Evolutionary conservation across 2,888 invertebrate species (phyloP).

Genomic region (Acrocyrtus sp.): DNA sequence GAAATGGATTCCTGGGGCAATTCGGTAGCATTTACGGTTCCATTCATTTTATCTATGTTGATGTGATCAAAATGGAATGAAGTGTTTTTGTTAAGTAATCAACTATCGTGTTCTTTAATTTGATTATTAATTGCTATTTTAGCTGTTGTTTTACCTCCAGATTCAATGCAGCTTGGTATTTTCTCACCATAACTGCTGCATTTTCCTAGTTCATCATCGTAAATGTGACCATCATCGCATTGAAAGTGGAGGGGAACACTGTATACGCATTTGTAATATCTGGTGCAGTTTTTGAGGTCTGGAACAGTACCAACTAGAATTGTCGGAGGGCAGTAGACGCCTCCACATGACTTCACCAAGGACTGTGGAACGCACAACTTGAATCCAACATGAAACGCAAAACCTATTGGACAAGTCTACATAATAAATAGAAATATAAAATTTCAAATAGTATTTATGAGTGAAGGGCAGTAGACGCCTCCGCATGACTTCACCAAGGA

Average conservation of each 20-base stretch:
- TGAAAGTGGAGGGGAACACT: constrained; percentile 23
- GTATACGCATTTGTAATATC: constrained; percentile 27
- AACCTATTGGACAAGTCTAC: constrained; percentile 28
- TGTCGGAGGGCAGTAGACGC: constrained; percentile 15
- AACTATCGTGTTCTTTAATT: no score
- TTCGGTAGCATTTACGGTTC: no score
- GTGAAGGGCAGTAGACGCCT: constrained; percentile 18
- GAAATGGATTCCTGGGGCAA: no score
- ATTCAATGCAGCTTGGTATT: constrained; percentile 15
- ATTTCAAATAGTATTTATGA: no score
- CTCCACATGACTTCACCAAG: constrained; percentile 27
- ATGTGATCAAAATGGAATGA: no score
- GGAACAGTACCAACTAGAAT: constrained; percentile 17
- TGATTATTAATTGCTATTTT: no score
- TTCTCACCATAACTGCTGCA: constrained; percentile 8
- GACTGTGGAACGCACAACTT: constrained; percentile 21
- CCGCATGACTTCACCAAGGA: constrained; percentile 27
- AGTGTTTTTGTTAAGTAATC: no score
- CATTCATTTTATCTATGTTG: no score
- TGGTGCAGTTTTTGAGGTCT: constrained; percentile 21
- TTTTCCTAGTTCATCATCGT: constrained; percentile 18
- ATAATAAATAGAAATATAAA: background rate
- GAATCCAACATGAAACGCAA: constrained; percentile 18
- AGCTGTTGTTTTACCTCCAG: no score
- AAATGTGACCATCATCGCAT: constrained; percentile 3